Conservation (phyloP, 2,888 invertebrate genomes). For the Beris chalybata region DNA sequence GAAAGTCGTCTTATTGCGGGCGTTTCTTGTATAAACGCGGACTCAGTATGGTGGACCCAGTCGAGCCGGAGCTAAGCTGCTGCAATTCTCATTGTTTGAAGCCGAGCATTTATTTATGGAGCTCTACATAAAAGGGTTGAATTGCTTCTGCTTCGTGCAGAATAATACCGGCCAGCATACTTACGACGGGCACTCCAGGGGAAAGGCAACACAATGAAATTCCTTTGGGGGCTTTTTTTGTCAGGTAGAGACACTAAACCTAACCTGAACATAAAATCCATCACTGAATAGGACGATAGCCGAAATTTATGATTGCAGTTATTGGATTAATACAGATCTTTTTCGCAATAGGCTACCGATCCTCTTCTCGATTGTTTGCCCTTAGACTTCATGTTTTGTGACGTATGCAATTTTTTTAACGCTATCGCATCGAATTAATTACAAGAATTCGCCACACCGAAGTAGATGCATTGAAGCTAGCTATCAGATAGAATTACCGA, state of each 20-base stretch:
- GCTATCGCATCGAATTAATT: no score
- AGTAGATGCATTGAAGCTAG: no score
- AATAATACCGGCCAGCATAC: slow-evolving; percentile 19
- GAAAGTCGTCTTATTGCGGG: no score
- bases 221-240: slow-evolving; percentile 21
- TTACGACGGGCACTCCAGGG: slow-evolving; percentile 8
- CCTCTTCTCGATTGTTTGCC: no score
- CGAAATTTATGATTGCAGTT: slow-evolving; percentile 26
- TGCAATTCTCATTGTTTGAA: slow-evolving; percentile 24
- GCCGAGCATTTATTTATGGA: slow-evolving; percentile 35
- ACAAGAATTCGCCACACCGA: no score
- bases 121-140: slow-evolving; percentile 36
- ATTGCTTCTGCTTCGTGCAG: slow-evolving; percentile 30
- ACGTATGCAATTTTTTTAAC: no score
- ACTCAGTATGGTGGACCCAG: no score
- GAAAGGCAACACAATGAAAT: slow-evolving; percentile 17
- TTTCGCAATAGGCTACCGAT: not conserved
- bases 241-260: slow-evolving; percentile 18
- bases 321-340: slow-evolving; percentile 17
- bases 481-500: no score
- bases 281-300: slow-evolving; percentile 18
- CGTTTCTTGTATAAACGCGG: no score
- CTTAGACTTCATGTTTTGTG: no score
- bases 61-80: not conserved
- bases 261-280: slow-evolving; percentile 11